Evolutionary conservation across 2,113 vertebrate species (phyloP).

Genomic region (Phrynosoma platyrhinos): DNA sequence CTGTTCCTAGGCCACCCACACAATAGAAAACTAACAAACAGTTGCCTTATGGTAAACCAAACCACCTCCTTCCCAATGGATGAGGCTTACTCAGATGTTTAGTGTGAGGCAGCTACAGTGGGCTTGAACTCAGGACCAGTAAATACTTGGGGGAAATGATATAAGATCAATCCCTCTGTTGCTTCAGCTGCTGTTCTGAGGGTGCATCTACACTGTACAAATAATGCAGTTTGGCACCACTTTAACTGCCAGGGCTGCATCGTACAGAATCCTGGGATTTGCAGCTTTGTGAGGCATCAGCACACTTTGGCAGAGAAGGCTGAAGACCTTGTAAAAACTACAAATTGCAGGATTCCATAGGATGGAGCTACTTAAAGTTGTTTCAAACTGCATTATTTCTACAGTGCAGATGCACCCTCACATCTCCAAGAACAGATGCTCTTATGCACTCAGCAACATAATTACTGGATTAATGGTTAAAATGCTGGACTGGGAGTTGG

Average conservation of each 20-base stretch:
- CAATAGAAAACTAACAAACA: slow-evolving; percentile 54
- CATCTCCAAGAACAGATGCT: slow-evolving; percentile 69
- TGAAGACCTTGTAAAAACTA: too few species aligned
- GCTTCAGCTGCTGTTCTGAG: slow-evolving; percentile 60
- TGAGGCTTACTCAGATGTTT: slow-evolving; percentile 40
- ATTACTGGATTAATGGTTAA: too few species aligned
- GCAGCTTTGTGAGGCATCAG: too few species aligned
- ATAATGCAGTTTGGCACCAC: not conserved
- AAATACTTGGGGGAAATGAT: slow-evolving; percentile 43
- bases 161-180: slow-evolving; percentile 55
- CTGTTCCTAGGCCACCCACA: slow-evolving; percentile 54
- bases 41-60: slow-evolving; percentile 50
- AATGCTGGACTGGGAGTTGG: too few species aligned
- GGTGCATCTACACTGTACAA: not conserved
- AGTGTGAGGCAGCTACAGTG: slow-evolving; percentile 54
- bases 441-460: slow-evolving; percentile 63
- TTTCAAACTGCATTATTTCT: too few species aligned
- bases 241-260: too few species aligned
- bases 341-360: too few species aligned
- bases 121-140: slow-evolving; percentile 35
- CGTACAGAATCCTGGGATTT: too few species aligned
- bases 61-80: slow-evolving; percentile 54
- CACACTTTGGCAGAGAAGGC: too few species aligned
- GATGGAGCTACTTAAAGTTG: too few species aligned
- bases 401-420: too few species aligned